Conservation (phyloP, 2,113 vertebrate genomes). For the Ameiurus melas region DNA sequence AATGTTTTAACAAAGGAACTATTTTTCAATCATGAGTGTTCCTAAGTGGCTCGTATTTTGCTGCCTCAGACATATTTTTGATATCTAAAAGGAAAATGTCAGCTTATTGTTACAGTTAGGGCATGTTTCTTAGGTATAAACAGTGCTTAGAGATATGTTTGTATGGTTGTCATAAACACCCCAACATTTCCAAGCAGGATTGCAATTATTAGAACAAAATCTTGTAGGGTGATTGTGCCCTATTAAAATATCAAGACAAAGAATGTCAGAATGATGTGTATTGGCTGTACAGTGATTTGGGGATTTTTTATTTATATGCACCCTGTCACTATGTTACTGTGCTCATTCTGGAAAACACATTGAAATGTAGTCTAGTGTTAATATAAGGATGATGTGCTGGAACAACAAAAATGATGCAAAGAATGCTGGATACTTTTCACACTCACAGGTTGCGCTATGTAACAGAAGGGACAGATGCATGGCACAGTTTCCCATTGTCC, state of each 20-base stretch:
- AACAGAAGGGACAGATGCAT: neutral
- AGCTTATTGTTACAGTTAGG: neutral
- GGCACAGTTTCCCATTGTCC: too few species aligned
- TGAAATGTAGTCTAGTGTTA: neutral
- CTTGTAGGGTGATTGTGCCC: neutral
- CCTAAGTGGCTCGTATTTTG: neutral
- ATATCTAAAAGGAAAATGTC: neutral
- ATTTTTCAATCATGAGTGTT: constrained; percentile 2
- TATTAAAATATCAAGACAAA: neutral
- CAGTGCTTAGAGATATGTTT: neutral
- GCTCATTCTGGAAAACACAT: neutral
- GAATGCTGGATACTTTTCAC: neutral
- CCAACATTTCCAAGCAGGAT: neutral
- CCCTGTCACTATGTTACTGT: neutral
- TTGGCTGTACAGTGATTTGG: neutral
- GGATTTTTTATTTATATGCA: neutral
- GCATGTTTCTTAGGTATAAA: neutral
- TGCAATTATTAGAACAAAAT: neutral
- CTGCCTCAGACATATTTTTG: neutral
- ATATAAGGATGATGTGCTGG: neutral
- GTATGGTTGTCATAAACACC: neutral
- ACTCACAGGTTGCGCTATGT: neutral
- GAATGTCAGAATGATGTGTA: neutral
- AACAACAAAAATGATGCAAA: neutral
- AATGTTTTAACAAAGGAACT: neutral